phyloP scores from a whole-genome alignment of 2,113 vertebrate genomes.

The Catharus fuscescens region DNA sequence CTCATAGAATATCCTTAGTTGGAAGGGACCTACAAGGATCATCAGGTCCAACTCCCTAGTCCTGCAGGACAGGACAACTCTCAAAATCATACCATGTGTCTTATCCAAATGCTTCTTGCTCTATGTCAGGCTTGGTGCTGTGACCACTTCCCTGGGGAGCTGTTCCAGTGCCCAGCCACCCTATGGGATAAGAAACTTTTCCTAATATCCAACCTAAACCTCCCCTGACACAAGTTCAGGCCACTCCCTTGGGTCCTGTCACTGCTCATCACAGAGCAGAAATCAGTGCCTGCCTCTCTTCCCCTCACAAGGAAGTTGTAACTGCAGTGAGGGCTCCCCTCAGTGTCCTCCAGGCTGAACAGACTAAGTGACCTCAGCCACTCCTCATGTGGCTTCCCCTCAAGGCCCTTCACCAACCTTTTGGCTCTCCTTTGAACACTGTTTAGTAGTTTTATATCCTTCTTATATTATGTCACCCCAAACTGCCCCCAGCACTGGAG shows the following conservation, averaged over 20 bases:
- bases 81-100: neutral
- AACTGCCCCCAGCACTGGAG: rapidly evolving
- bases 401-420: rapidly evolving
- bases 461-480: neutral
- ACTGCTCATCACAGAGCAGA: too few relatives aligned
- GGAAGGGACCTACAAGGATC: neutral
- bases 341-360: too few relatives aligned
- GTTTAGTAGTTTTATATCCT: neutral
- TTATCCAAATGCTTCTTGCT: neutral
- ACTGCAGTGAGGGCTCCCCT: too few relatives aligned
- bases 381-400: rapidly evolving
- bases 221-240: neutral
- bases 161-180: neutral
- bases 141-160: neutral
- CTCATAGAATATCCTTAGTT: neutral
- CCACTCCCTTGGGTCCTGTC: rapidly evolving
- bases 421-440: rapidly evolving
- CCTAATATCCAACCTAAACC: neutral
- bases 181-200: neutral
- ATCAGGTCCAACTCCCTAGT: neutral
- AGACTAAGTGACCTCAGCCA: neutral
- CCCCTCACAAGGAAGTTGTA: too few relatives aligned
- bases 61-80: neutral
- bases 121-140: neutral
- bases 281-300: neutral